phyloP scores from a whole-genome alignment of 1,140 invertebrate genomes.

The Rhizoglyphus robini region DNA sequence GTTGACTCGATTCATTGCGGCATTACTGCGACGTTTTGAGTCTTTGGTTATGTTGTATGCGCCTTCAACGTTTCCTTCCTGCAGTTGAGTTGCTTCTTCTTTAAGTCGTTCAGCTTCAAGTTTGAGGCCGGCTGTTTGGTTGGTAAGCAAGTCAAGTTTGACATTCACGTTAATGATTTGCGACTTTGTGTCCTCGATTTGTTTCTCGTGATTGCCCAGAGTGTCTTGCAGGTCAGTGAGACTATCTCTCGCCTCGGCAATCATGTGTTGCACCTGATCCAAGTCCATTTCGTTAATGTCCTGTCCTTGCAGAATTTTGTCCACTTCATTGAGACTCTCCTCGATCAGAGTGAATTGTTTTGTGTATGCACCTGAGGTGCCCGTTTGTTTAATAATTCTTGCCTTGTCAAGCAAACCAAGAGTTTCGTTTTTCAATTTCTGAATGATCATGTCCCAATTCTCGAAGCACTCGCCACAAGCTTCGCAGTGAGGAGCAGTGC shows the following conservation, averaged over 20 bases:
- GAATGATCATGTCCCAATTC: conserved; percentile 87
- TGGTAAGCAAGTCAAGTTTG: conserved; percentile 55
- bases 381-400: conserved; percentile 77
- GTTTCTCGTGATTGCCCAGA: conserved; percentile 45
- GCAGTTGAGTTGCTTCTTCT: conserved; percentile 71
- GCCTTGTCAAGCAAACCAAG: conserved; percentile 55
- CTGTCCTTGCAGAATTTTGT: conserved; percentile 57
- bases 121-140: conserved; percentile 55
- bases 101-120: conserved; percentile 55
- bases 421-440: conserved; percentile 46
- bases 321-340: conserved; percentile 60
- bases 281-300: conserved; percentile 57
- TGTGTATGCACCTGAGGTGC: conserved; percentile 83
- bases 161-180: conserved; percentile 61
- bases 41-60: conserved; percentile 74
- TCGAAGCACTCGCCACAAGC: conserved; percentile 98
- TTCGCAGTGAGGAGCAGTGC: conserved; percentile 70
- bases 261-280: conserved; percentile 43
- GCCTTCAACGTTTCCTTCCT: conserved; percentile 84
- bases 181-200: conserved; percentile 57
- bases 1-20: conserved; percentile 41
- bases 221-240: conserved; percentile 40
- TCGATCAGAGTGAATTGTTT: conserved; percentile 83
- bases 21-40: conserved; percentile 52
- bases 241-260: conserved; percentile 42